These are phyloP conservation scores for Cossypha niveicapilla DNA, from an alignment of 2,797 vertebrate genomes.

Conservation along the genomic window DNA sequence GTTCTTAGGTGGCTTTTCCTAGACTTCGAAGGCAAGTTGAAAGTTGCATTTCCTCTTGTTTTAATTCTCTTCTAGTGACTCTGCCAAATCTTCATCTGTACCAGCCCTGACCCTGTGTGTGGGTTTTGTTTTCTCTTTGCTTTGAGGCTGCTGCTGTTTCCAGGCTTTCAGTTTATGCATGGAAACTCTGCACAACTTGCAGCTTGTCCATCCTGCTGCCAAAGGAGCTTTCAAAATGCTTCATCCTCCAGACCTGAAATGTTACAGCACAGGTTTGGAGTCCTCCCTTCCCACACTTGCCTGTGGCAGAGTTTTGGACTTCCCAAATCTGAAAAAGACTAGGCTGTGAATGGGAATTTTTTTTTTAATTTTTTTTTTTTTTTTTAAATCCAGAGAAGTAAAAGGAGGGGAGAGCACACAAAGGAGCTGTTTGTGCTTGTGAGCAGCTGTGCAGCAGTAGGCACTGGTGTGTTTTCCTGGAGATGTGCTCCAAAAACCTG, in stretches of 20 bases:
- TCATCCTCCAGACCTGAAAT: not conserved
- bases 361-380: not conserved
- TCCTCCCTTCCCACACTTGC: not conserved
- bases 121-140: not conserved
- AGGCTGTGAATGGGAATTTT: not conserved
- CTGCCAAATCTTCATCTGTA: not conserved
- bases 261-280: not conserved
- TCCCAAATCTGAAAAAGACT: not conserved
- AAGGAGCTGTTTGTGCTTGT: slow-evolving; percentile 22
- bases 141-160: not conserved
- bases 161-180: not conserved
- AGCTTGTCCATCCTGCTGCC: not conserved
- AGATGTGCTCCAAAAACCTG: slow-evolving; percentile 16
- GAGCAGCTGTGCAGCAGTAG: slow-evolving; percentile 20
- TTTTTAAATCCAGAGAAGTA: not conserved
- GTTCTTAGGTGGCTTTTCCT: not conserved
- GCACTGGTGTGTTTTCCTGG: not conserved
- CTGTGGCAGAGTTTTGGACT: not conserved
- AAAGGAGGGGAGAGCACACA: not conserved
- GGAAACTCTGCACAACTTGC: not conserved
- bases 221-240: not conserved
- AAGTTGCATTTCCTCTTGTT: not conserved
- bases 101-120: not conserved
- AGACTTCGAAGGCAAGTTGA: not conserved
- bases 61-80: not conserved